A percentile compares a stretch with the other conserved stretches of the same genome.
phyloP scores from a whole-genome alignment of 2,797 vertebrate genomes.

The Tadarida brasiliensis region DNA sequence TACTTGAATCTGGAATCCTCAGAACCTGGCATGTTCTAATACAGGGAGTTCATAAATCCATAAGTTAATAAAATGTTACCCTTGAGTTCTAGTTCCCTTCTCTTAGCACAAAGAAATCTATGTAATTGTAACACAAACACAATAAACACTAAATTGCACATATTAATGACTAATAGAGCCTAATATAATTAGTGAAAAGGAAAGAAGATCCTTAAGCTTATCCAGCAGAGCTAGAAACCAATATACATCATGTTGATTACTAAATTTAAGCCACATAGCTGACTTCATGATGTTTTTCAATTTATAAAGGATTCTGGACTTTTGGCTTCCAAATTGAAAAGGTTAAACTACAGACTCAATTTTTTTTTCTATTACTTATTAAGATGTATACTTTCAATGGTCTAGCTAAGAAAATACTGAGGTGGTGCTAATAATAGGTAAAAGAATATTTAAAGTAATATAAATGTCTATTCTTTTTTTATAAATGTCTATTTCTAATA shows the following conservation, averaged over 20 bases:
- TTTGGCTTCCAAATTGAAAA: constrained; percentile 16
- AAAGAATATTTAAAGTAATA: constrained; percentile 30
- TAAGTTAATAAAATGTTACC: background rate
- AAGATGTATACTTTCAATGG: background rate
- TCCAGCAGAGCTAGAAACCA: background rate
- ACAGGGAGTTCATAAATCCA: background rate
- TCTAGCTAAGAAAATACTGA: background rate
- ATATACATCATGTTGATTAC: background rate
- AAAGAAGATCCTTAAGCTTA: background rate
- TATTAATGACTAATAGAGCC: background rate
- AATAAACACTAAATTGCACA: background rate
- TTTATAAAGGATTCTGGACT: constrained; percentile 22
- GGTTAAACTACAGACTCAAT: background rate
- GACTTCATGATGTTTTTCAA: constrained; percentile 24
- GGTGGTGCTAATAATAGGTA: background rate
- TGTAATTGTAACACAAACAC: background rate
- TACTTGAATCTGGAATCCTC: background rate
- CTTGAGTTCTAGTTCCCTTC: background rate
- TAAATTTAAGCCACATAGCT: background rate
- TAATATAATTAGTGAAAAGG: constrained; percentile 3
- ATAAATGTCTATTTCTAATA: background rate
- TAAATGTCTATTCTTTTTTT: background rate
- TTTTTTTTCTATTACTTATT: constrained; percentile 59
- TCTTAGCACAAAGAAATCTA: background rate
- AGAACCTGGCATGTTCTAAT: background rate